Evolutionary conservation across 2,113 vertebrate genomes (phyloP), one percentile per base, ranked within the genome.

Genomic region (Ardeotis arabs): DNA sequence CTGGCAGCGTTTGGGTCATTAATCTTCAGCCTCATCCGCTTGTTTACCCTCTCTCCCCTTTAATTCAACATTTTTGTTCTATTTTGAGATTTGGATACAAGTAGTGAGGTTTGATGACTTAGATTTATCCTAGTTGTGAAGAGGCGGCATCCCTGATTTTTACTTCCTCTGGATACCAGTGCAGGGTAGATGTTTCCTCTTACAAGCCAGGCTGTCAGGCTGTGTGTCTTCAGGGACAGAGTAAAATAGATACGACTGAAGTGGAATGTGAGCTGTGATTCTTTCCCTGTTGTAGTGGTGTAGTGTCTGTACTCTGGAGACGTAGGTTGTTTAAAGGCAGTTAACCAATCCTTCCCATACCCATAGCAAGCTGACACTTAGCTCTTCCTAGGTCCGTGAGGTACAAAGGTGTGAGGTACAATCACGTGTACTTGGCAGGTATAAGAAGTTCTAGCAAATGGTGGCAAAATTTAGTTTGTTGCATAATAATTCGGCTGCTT

Each of bases 401-500:
- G 84, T 68, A 23, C 80, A 33, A 35, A 87, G 88, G 60, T 29
- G 73, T 92, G 88, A 92, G 67, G 72, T 79, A 78, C 76, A 44
- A 15, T 74, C 63, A 79, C 12, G 23, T 47, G 35, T 56, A 93
- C 56, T 66, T 93, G 95, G 90, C 89, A 96, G 81, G 87, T 89
- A 33, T 76, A 90, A 95, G 92, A 77, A 82, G 60, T 89, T 91
- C 31, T 88, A 84, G 93, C 81, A 67, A 87, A 96, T 2, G 4
- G 95, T 90, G 88, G 90, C 95, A 89, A 96, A 94, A 94, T 72
- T 92, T 53, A 23, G 90, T 92, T 93, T 63, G 87, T 97, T 95
- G 94, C 96, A 49, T 97, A 97, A 96, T 88, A 95, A 96, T 97
- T 96, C 0, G 95, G 95, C 98, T 97, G 95, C 97, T 96, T 97